A percentile compares a stretch with the other conserved stretches of the same genome.
Evolutionary conservation across 2,888 invertebrate species (phyloP).

Genomic region (Pollenia griseotomentosa): DNA sequence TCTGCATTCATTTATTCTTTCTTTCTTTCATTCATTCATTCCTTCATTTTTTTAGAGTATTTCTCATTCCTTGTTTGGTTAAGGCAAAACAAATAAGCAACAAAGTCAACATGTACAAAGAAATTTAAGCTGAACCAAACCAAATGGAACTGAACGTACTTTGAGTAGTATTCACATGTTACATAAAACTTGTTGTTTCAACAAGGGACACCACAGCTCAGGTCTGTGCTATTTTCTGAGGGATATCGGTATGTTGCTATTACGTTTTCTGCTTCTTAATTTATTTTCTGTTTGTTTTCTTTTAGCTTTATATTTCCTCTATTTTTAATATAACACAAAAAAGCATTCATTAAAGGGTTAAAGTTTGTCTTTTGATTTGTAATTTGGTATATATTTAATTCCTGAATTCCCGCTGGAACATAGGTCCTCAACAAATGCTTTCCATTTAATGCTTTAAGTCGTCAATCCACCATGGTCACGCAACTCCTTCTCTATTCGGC

Average conservation of each 20-base stretch:
- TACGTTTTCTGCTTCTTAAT: constrained; percentile 21
- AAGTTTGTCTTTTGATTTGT: too few species aligned
- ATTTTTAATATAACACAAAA: too few species aligned
- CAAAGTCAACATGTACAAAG: too few species aligned
- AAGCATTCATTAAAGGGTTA: too few species aligned
- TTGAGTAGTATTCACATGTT: constrained; percentile 49
- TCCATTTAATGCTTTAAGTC: too few species aligned
- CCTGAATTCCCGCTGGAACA: too few species aligned
- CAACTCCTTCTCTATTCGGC: too few species aligned
- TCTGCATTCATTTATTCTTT: constrained; percentile 11
- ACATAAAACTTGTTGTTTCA: constrained; percentile 63
- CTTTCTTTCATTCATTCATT: neutral
- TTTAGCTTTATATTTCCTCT: neutral
- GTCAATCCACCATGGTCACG: too few species aligned
- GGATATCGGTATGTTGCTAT: constrained; percentile 65
- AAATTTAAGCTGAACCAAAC: neutral
- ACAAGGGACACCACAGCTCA: constrained; percentile 26
- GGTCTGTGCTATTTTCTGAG: constrained; percentile 59
- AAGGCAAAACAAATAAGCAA: constrained; percentile 6
- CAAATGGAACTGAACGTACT: neutral
- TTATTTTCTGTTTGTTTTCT: constrained; percentile 39
- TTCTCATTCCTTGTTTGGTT: constrained; percentile 3
- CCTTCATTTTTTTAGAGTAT: neutral
- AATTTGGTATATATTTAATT: too few species aligned
- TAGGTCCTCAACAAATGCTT: too few species aligned